phyloP scores from a whole-genome alignment of 2,113 vertebrate genomes.

The Albula glossodonta region DNA sequence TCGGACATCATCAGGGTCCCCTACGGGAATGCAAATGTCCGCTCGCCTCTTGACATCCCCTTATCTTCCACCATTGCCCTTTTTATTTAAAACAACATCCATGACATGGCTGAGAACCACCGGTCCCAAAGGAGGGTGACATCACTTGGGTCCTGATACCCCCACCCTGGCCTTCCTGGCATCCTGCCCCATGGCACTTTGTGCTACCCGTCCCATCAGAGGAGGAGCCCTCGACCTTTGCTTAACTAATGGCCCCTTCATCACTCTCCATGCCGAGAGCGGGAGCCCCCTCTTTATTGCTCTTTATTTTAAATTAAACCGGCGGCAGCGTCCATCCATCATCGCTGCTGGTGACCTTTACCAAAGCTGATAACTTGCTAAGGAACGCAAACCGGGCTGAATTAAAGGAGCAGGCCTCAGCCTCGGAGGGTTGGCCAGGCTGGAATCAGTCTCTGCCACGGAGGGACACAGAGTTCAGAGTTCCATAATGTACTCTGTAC shows the following conservation, averaged over 20 bases:
- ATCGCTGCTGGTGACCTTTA: conserved; percentile 69
- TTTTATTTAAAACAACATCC: conserved; percentile 65
- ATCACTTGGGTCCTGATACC: background rate
- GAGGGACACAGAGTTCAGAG: background rate
- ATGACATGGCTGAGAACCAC: conserved; percentile 71
- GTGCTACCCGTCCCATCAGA: background rate
- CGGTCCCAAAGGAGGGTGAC: conserved; percentile 50
- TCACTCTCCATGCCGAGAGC: conserved; percentile 38
- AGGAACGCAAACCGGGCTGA: conserved; percentile 35
- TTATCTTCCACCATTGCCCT: conserved; percentile 59
- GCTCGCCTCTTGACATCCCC: conserved; percentile 43
- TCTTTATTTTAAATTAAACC: conserved; percentile 77
- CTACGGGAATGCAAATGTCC: conserved; percentile 62
- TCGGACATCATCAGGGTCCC: conserved; percentile 43
- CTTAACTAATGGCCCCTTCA: conserved; percentile 73
- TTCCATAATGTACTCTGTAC: background rate
- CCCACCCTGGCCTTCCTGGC: conserved; percentile 38
- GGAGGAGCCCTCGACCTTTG: conserved; percentile 75
- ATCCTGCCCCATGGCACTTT: background rate
- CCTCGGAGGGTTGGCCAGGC: background rate
- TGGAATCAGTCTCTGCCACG: background rate
- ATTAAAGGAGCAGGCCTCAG: conserved; percentile 41
- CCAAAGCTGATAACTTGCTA: conserved; percentile 61
- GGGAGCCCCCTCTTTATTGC: conserved; percentile 57
- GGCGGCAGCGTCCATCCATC: conserved; percentile 65